Evolutionary conservation across 2,797 vertebrate genomes (phyloP), one percentile per base, ranked within the genome.

Genomic region (Gymnothorax reevesii): DNA sequence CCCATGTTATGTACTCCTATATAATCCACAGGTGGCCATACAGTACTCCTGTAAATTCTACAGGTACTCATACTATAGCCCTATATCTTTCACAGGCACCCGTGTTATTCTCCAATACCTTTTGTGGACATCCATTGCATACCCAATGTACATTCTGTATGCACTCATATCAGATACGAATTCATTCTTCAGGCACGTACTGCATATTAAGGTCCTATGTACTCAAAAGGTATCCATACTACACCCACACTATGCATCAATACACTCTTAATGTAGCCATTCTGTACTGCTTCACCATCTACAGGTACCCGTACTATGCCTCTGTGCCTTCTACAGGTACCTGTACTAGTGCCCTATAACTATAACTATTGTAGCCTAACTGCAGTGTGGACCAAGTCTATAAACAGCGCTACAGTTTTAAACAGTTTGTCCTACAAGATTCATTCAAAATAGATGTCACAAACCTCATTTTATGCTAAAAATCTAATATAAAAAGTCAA

Each of bases 201-300:
- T 42, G 33, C 17, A 64, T 75, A 88, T 49, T 15, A 27, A 9
- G 57, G 12, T 2, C 62, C 57, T 71, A 27, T 33, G 7, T 9
- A 42, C 97, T 95, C 92, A 99, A 99, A 95, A 96, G 94, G 96
- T 86, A 83, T 87, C 90, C 60, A 84, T 62, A 69, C 42, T 3
- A 73, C 96, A 87, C 89, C 57, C 22, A 69, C 71, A 88, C 57
- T 12, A n/a, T 17, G 55, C 15, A 20, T n/a, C 13, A 52, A 54
- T 54, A 54, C 15, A 1, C 54, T 79, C 10, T 22, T 52, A 17
- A 96, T 95, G 95, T 96, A 86, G 88, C 57, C 17, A 69, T 79
- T 87, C 55, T 6, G 22, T 13, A 57, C n/a, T 4, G 33, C 25
- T 73, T 9, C 3, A 73, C 69, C 7, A 33, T 33, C 9, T 10